Percentiles rank a stretch among this genome's conserved stretches.
Evolutionary conservation across 37 sponge, comb jelly and placozoan species (phyloP).

Genomic region (Eunapius fragilis): DNA sequence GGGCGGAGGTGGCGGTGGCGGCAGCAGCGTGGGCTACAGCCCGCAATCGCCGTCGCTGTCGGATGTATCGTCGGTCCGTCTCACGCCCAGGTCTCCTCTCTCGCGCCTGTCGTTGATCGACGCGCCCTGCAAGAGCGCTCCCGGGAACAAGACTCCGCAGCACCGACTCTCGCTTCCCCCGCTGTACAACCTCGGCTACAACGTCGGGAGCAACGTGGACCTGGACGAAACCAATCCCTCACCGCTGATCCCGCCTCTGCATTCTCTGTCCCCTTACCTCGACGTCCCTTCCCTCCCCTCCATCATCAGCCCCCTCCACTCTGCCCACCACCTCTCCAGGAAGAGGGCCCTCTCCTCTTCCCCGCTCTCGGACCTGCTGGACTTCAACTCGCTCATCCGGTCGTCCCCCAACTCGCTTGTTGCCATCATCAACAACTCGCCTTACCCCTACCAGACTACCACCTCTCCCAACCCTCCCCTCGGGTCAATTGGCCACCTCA

Average conservation of each 20-base stretch:
- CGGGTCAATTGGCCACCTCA: slow-evolving; percentile 53
- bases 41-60: slow-evolving; percentile 57
- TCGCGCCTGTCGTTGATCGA: not conserved
- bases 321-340: slow-evolving; percentile 19
- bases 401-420: slow-evolving; percentile 63
- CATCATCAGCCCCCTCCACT: not conserved
- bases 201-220: slow-evolving; percentile 11
- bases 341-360: slow-evolving; percentile 76
- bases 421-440: slow-evolving; percentile 14
- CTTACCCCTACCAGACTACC: not conserved
- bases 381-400: slow-evolving; percentile 48
- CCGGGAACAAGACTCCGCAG: not conserved
- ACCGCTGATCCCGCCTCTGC: slow-evolving; percentile 44
- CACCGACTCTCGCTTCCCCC: slow-evolving; percentile 17
- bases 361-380: slow-evolving; percentile 68
- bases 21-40: not conserved
- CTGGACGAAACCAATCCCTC: slow-evolving; percentile 41
- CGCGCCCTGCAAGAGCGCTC: not conserved
- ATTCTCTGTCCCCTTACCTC: slow-evolving; percentile 66
- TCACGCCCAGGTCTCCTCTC: slow-evolving; percentile 47
- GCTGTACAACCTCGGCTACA: not conserved
- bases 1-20: not conserved
- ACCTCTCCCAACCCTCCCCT: not conserved
- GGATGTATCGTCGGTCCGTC: slow-evolving; percentile 62
- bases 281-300: slow-evolving; percentile 27